Evolutionary conservation across 2,797 vertebrate species (phyloP), one percentile per base, ranked within the genome.

Genomic region (Scleropages formosus): DNA sequence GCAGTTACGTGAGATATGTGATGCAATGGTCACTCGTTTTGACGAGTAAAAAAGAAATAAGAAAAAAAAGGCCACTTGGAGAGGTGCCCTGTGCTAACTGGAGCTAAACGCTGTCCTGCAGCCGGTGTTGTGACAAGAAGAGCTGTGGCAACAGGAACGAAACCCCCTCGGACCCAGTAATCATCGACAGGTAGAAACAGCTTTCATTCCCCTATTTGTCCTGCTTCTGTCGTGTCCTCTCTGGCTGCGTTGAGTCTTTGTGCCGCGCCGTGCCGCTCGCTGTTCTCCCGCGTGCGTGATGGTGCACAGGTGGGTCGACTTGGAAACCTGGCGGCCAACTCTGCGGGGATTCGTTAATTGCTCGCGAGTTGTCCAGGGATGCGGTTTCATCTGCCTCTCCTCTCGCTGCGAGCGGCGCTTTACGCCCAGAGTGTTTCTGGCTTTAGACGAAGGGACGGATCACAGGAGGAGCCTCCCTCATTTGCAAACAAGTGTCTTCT

Each of bases 81-180:
- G n/a, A 65, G 63, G 9, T 7, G 2, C n/a, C 31, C 12, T 67
- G 39, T 20, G 31, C 31, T 44, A 4, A 67, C 64, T 12, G 81
- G 83, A 75, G 78, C 83, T 77, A 20, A 13, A 22, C 12, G 78
- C 82, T 78, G 79, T 80, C 84, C 66, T 80, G 74, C 87, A 99
- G 97, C 93, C 97, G 97, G 84, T 99, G 97, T 92, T 99, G 97
- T 89, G 98, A 99, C 94, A 99, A 99, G 95, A 99, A 99, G 92
- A 99, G 97, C 91, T 99, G 97, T 72, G 97, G 98, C 86, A 99
- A 99, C 93, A 95, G 98, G 81, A 99, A 99, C 70, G 98, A 99
- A 86, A 99, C 98, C 1, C 97, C 98, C 79, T 99, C 98, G 84
- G 98, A 99, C 91, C 98, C 98, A 68, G 98, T 99, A 80, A 99